phyloP scores from a whole-genome alignment of 2,888 invertebrate species.

The Latheticus oryzae region DNA sequence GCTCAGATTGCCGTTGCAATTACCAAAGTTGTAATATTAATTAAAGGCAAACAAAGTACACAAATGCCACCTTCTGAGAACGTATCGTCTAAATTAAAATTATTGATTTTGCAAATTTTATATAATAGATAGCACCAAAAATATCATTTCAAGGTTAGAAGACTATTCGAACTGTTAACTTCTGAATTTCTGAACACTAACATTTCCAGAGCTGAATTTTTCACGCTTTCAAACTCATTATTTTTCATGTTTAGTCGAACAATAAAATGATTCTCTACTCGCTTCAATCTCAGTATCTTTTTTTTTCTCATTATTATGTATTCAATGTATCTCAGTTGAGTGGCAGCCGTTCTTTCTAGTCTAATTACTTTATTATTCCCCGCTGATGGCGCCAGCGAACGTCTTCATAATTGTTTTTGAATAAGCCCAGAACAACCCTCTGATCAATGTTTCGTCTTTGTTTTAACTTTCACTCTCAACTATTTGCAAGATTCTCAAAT shows the following conservation, averaged over 20 bases:
- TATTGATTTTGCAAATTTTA: slow-evolving; percentile 24
- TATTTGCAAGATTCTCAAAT: too few species aligned
- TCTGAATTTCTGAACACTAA: too few species aligned
- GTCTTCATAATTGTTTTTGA: slow-evolving; percentile 43
- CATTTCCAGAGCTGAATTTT: too few species aligned
- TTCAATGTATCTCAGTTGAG: slow-evolving; percentile 29
- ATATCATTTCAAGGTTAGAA: too few species aligned
- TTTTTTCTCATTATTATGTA: slow-evolving; percentile 31
- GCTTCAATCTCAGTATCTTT: slow-evolving; percentile 13
- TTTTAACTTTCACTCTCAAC: slow-evolving; percentile 10
- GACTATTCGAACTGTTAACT: too few species aligned
- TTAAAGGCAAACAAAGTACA: slow-evolving; percentile 24
- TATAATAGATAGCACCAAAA: too few species aligned
- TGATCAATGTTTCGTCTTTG: slow-evolving; percentile 15
- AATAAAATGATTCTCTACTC: too few species aligned
- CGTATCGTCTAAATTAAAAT: slow-evolving; percentile 29
- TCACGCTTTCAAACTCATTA: too few species aligned
- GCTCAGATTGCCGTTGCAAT: slow-evolving; percentile 23
- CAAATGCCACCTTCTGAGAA: slow-evolving; percentile 16
- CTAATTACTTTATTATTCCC: slow-evolving; percentile 43
- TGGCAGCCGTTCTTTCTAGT: slow-evolving; percentile 35
- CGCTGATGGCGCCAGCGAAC: slow-evolving; percentile 34
- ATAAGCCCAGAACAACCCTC: slow-evolving; percentile 31
- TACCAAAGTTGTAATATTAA: slow-evolving; percentile 22
- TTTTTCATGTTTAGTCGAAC: too few species aligned